Base-by-base conservation (phyloP, 2,113 vertebrate genomes). In the Hiodon tergisus region DNA sequence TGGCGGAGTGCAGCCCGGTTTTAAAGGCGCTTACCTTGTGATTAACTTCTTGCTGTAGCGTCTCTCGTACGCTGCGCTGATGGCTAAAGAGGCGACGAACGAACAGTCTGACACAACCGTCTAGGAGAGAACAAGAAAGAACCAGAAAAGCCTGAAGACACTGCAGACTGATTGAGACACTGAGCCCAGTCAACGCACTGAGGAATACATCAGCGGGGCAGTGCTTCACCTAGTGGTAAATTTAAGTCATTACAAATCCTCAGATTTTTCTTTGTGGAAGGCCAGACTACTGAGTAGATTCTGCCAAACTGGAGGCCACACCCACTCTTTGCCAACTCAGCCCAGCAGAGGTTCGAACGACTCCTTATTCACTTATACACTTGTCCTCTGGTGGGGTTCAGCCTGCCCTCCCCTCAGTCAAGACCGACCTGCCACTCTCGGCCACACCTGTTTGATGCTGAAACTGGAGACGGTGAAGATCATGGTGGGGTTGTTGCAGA, bases 391-490 rank as follows among this genome's bases (percentile, higher is more conserved):
- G 8, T 59, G 14, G 58, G 9, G 58, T 59, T 59, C 9, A 9
- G 58, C 14, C 58, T 3, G 14, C 9, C 58, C 47, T 50, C 7
- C 16, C 13, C 53, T 70, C 51, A 54, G 10, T 54, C 13, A 67
- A 55, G 8, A 10, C 65, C 31, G 6, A 46, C 66, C 46, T 67
- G 47, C 46, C 11, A 4, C 6, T 6, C 66, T 51, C 47, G 47
- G 71, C 48, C 71, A 83, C 84, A 98, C 96, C 95, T 99, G 97
- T 78, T 99, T 99, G 90, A 98, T 99, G 87, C 96, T 98, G 89
- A 99, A 98, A 87, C 97, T 99, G 82, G 96, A 99, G 72, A 99
- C 96, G n/a, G 97, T 98, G 79, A 96, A 96, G 86, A 98, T 98
- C 96, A 99, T 98, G 0, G 91, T 96, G 67, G 97, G 97, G 83